Evolutionary conservation across 2,888 invertebrate genomes (phyloP), one percentile per base, ranked within the genome.

Genomic region (Phoenoteleia sp.): DNA sequence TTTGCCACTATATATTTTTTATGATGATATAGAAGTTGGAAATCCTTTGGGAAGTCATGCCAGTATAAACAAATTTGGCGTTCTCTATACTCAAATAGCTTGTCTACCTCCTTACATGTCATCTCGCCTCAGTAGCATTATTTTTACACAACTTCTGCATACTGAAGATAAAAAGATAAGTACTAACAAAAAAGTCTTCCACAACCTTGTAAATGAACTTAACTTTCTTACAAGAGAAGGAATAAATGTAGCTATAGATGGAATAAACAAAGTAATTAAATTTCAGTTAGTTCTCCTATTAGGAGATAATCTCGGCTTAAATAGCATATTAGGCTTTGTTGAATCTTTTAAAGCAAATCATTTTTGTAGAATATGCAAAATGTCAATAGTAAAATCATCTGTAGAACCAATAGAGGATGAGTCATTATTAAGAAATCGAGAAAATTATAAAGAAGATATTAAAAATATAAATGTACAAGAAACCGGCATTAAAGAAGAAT

Each of bases 281-380:
- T 64, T 60, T 60, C 60, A 60, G 21, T 60, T 60, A 21, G 60
- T 60, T 9, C 23, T 42, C 5, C 36, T 60, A 21, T 58, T 58
- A 19, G 42, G 64, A 7, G 64, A 42, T 17, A 45, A 64, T 15
- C 21, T 52, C n/a, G 52, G n/a, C n/a, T n/a, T n/a, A n/a, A n/a
- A n/a, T n/a, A n/a, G n/a, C n/a, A n/a, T n/a, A n/a, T n/a, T 33
- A 19, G 80, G 80, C 21, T 74, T 74, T 19, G 47, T 33, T 6
- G 66, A 72, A 49, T 66, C 45, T 49, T 81, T 81, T 11, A 54
- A 66, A 15, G 27, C 81, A 11, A 74, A 72, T 49, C 21, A 49
- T 39, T 33, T n/a, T 36, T 58, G 58, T 21, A 25, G 58, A 33
- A 58, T 58, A 17, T 36, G 58, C 21, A 33, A 47, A 33, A 6